phyloP scores from a whole-genome alignment of 2,113 vertebrate species.

The Strix uralensis region DNA sequence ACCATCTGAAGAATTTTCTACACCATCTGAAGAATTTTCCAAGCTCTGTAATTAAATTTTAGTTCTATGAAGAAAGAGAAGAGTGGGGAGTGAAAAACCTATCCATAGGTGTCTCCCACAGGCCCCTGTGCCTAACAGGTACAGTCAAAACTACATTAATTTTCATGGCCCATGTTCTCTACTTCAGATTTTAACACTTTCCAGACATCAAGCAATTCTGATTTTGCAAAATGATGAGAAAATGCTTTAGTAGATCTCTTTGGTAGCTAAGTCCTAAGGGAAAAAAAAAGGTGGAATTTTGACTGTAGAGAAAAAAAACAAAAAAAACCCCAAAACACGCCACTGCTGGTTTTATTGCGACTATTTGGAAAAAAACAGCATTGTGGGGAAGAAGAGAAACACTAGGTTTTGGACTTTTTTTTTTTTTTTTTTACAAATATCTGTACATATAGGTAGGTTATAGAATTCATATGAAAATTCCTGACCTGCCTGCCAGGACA shows the following conservation, averaged over 20 bases:
- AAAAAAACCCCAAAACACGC: background rate
- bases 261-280: background rate
- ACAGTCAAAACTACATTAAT: accelerated
- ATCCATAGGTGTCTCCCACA: background rate
- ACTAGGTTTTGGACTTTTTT: background rate
- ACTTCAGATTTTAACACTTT: background rate
- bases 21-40: background rate
- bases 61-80: background rate
- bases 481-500: background rate
- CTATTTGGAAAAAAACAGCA: background rate
- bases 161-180: background rate
- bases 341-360: background rate
- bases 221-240: background rate
- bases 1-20: background rate
- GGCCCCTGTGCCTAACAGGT: background rate
- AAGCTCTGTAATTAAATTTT: conserved; percentile 9
- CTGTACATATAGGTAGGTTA: background rate
- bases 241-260: background rate
- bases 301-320: accelerated
- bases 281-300: background rate
- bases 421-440: too few relatives aligned
- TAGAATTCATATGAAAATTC: background rate
- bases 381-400: background rate
- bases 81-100: background rate
- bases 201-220: background rate